Percentiles rank a stretch among this genome's conserved stretches.
phyloP scores from a whole-genome alignment of 1,140 invertebrate genomes.

The Centruroides vittatus region DNA sequence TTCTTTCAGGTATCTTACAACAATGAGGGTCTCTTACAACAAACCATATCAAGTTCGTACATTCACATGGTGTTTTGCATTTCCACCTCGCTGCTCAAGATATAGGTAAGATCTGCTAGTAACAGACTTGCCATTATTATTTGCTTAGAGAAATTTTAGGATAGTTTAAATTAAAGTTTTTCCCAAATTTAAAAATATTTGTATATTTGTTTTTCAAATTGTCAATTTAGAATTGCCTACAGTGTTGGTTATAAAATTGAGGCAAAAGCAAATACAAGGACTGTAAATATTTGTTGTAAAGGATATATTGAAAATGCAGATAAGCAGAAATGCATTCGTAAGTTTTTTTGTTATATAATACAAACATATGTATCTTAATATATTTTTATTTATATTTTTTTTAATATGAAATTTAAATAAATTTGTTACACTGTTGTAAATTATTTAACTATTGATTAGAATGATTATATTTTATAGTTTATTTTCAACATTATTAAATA shows the following conservation, averaged over 20 bases:
- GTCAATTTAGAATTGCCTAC: constrained; percentile 22
- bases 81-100: constrained; percentile 70
- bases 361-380: too few relatives aligned
- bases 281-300: constrained; percentile 67
- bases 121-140: too few relatives aligned
- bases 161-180: too few relatives aligned
- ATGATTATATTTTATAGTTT: too few relatives aligned
- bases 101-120: constrained; percentile 37
- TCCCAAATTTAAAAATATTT: too few relatives aligned
- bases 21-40: constrained; percentile 54
- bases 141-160: too few relatives aligned
- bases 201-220: not conserved
- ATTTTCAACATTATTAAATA: too few relatives aligned
- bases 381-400: too few relatives aligned
- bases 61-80: constrained; percentile 62
- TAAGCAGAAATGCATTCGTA: constrained; percentile 22
- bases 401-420: too few relatives aligned
- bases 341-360: constrained; percentile 5
- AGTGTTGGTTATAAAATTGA: constrained; percentile 24
- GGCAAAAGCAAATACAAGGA: constrained; percentile 50
- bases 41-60: constrained; percentile 65
- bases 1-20: constrained; percentile 47
- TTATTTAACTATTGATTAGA: too few relatives aligned
- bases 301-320: constrained; percentile 51
- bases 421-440: too few relatives aligned